Percentiles rank a stretch among this genome's conserved stretches.
phyloP scores from a whole-genome alignment of 2,797 vertebrate species.

The Chelidonichthys spinosus region DNA sequence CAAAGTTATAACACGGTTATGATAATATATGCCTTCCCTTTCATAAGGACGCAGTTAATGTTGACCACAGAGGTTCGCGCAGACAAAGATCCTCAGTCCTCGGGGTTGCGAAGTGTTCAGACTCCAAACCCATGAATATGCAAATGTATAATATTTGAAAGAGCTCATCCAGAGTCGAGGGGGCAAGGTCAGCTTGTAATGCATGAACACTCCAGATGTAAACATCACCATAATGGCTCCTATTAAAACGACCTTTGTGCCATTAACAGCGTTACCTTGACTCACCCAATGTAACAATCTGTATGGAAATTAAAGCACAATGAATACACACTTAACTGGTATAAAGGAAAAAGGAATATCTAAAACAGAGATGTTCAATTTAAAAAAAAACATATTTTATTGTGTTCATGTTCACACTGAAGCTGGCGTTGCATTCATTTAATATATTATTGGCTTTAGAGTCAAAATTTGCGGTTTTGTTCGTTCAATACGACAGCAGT shows the following conservation, averaged over 20 bases:
- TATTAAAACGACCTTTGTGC: constrained; percentile 33
- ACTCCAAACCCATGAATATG: constrained; percentile 57
- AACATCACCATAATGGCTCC: constrained; percentile 43
- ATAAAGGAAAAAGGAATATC: neutral
- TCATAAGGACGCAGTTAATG: constrained; percentile 32
- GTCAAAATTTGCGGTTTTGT: constrained; percentile 20
- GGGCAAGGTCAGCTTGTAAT: constrained; percentile 47
- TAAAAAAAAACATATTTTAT: neutral
- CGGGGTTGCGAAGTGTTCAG: constrained; percentile 13
- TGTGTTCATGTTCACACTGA: too few relatives aligned
- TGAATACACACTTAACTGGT: constrained; percentile 14
- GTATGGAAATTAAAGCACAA: constrained; percentile 36
- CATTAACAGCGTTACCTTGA: constrained; percentile 35
- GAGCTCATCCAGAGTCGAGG: constrained; percentile 29
- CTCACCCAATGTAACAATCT: constrained; percentile 13
- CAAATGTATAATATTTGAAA: constrained; percentile 53
- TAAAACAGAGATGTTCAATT: neutral
- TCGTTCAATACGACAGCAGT: constrained; percentile 40
- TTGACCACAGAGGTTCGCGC: constrained; percentile 38
- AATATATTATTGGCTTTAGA: constrained; percentile 2
- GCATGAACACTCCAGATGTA: constrained; percentile 42
- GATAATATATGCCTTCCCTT: constrained; percentile 35
- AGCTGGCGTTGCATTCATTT: constrained; percentile 8
- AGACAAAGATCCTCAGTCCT: constrained; percentile 27
- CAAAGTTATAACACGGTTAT: constrained; percentile 9